Evolutionary conservation across 2,888 invertebrate genomes (phyloP).

Genomic region (Diplazon laetatorius): DNA sequence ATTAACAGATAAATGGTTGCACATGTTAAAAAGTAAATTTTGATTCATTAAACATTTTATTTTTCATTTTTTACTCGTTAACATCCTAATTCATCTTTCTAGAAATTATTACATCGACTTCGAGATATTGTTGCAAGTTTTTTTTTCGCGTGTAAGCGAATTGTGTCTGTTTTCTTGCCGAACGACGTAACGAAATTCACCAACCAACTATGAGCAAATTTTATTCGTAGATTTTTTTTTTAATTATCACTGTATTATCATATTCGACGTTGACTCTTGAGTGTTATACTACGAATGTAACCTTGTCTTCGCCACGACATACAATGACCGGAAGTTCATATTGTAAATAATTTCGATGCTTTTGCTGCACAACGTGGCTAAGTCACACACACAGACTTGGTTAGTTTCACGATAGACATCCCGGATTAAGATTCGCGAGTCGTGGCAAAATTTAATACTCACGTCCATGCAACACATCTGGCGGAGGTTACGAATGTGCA

Average conservation of each 20-base stretch:
- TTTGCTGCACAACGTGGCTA: neutral
- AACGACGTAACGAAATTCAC: neutral
- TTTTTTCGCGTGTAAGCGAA: no score
- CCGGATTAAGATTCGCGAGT: constrained; percentile 21
- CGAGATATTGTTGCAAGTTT: no score
- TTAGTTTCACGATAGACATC: constrained; percentile 1
- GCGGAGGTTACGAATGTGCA: neutral
- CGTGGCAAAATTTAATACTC: neutral
- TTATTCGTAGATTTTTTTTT: neutral
- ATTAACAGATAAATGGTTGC: no score
- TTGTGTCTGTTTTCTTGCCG: no score
- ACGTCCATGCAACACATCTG: constrained; percentile 30
- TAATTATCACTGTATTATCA: neutral
- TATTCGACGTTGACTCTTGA: neutral
- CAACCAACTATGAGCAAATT: neutral
- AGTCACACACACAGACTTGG: neutral
- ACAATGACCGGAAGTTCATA: neutral
- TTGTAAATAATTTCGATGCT: neutral
- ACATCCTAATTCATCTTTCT: no score
- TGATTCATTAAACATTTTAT: no score
- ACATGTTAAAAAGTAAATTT: no score
- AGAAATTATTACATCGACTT: no score
- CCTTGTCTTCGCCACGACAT: neutral
- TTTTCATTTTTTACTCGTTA: no score
- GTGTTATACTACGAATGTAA: neutral